Base-by-base conservation (phyloP, 2,888 invertebrate genomes). In the Drosophila quinaria region DNA sequence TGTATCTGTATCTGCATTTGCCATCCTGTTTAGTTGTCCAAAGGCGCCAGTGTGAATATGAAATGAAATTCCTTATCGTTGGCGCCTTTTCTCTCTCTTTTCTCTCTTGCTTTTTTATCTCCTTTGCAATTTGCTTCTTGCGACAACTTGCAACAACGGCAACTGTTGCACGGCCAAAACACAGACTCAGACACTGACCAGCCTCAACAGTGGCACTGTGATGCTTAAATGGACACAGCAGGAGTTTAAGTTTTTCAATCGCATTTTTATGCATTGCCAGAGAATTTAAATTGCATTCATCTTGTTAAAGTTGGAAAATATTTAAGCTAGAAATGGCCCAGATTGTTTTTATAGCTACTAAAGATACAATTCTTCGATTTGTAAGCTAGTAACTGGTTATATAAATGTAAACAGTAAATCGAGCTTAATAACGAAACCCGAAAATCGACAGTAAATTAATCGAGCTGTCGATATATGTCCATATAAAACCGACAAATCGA, bases 11-110 rank as follows among this genome's bases (percentile, higher is more conserved):
- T 49, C 52, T 69, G 59, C n/a, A 47, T 25, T 62, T 39, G 35
- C 41, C 64, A 56, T 61, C 46, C 52, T 58, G 64, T 67, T 67
- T 59, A 54, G 51, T 54, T 66, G 55, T 55, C 31, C 33, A 52
- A 50, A 75, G 81, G 75, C 78, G 75, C 66, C 74, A 71, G 65
- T 51, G 78, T 62, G 78, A 63, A 73, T 78, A 69, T n/a, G n/a
- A 78, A 80, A 81, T 80, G 52, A 59, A 80, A 78, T 76, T 79
- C 67, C 73, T 79, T 79, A 78, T 78, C 72, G 69, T 51, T 15
- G 68, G 60, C 68, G 59, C 63, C 49, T 25, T 44, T 29, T 56
- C 31, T 69, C 58, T 44, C 8, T 25, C 13, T 22, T 1, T 1
- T 58, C 54, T 22, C 13, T 22, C 15, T 8, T 8, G 2, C 8